A percentile compares a stretch with the other conserved stretches of the same genome.
Conservation (phyloP, 2,113 vertebrate species). For the Tautogolabrus adspersus region DNA sequence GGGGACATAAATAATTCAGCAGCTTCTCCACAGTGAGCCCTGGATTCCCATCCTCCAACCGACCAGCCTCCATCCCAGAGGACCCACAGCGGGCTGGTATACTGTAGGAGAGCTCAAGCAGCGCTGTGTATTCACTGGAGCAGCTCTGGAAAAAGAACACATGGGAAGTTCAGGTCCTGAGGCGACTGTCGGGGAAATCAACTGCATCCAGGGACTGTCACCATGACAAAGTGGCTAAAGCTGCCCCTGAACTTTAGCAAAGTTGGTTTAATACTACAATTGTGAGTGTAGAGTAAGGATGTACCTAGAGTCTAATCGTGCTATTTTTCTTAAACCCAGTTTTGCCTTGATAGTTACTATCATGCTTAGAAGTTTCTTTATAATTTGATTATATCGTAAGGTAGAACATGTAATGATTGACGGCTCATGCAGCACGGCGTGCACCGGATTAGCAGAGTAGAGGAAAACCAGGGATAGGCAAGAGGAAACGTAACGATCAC, state of each 20-base stretch:
- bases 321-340: too few species aligned
- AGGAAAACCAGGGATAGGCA: too few species aligned
- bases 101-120: conserved; percentile 30
- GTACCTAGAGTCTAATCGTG: background rate
- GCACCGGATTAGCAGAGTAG: too few species aligned
- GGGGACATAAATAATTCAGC: conserved; percentile 76
- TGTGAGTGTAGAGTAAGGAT: background rate
- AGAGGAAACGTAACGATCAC: too few species aligned
- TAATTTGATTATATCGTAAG: too few species aligned
- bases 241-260: background rate
- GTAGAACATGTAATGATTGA: too few species aligned
- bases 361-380: too few species aligned
- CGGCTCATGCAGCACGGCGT: too few species aligned
- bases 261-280: background rate
- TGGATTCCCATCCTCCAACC: conserved; percentile 74
- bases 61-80: conserved; percentile 48
- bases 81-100: conserved; percentile 44
- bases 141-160: background rate
- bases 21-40: conserved; percentile 62
- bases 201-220: background rate
- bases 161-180: conserved; percentile 5
- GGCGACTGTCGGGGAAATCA: conserved; percentile 6
- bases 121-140: conserved; percentile 15
- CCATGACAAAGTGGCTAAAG: background rate
- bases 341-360: too few species aligned